Percentiles rank a stretch among this genome's conserved stretches.
Conservation (phyloP, 2,113 vertebrate species). For the Myxocyprinus asiaticus region DNA sequence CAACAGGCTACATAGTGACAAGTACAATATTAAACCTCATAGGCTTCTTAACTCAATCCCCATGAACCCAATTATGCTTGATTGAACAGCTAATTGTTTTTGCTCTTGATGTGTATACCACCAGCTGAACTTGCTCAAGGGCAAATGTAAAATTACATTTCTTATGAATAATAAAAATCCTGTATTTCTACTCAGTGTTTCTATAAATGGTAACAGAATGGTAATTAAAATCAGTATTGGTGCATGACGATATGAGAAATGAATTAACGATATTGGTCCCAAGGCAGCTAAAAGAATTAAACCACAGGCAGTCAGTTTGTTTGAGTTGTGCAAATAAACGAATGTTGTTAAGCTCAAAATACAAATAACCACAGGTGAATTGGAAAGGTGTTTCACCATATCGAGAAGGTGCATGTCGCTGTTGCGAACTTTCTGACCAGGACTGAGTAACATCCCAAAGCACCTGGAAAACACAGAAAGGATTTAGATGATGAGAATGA, state of each 20-base stretch:
- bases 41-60: not conserved
- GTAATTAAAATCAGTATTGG: constrained; percentile 9
- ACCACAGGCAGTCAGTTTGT: not conserved
- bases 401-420: constrained; percentile 97
- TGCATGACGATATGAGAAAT: not conserved
- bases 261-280: not conserved
- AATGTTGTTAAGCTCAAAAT: not conserved
- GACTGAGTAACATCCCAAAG: constrained; percentile 97
- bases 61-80: constrained; percentile 22
- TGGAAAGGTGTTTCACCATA: constrained; percentile 81
- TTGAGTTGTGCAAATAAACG: not conserved
- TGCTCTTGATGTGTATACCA: constrained; percentile 15
- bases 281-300: not conserved
- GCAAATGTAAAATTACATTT: not conserved
- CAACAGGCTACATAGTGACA: no score
- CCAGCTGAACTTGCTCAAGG: constrained; percentile 21
- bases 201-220: constrained; percentile 39
- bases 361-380: not conserved
- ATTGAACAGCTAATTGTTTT: constrained; percentile 37
- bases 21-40: no score
- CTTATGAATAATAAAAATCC: constrained; percentile 44
- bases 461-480: constrained; percentile 76
- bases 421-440: constrained; percentile 94
- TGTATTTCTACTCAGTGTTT: constrained; percentile 28
- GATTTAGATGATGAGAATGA: not conserved